phyloP scores from a whole-genome alignment of 2,113 vertebrate species.

The Entomyzon cyanotis region DNA sequence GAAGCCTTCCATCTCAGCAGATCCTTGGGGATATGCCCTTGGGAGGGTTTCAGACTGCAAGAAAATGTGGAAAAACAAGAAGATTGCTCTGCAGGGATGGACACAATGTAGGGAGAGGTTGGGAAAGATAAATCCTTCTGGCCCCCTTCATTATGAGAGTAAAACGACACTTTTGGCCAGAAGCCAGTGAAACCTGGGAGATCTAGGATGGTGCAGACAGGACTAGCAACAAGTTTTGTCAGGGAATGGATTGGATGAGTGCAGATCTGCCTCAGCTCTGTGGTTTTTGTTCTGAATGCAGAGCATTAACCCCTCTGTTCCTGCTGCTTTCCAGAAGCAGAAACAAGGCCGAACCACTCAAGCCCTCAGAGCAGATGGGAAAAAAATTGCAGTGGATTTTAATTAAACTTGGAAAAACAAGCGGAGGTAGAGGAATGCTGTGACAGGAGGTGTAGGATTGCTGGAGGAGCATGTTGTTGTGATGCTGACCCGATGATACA shows the following conservation, averaged over 20 bases:
- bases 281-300: constrained; percentile 45
- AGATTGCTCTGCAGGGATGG: constrained; percentile 67
- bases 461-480: constrained; percentile 14
- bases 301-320: constrained; percentile 42
- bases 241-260: constrained; percentile 62
- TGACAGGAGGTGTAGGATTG: constrained; percentile 23
- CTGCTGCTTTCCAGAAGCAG: constrained; percentile 12
- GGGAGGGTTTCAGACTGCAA: constrained; percentile 66
- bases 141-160: constrained; percentile 71
- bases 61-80: constrained; percentile 82
- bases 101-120: constrained; percentile 67
- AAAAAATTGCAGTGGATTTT: neutral
- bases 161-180: constrained; percentile 74
- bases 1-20: constrained; percentile 55
- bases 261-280: constrained; percentile 5
- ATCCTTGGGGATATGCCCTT: constrained; percentile 70
- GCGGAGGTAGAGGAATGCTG: constrained; percentile 34
- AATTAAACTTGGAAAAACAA: constrained; percentile 53
- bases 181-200: constrained; percentile 69
- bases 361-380: neutral
- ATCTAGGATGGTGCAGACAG: constrained; percentile 70
- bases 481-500: neutral
- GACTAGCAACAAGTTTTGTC: constrained; percentile 70
- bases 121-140: constrained; percentile 71
- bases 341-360: neutral